Evolutionary conservation across 2,113 vertebrate species (phyloP), one percentile per base, ranked within the genome.

Genomic region (Anguilla rostrata): DNA sequence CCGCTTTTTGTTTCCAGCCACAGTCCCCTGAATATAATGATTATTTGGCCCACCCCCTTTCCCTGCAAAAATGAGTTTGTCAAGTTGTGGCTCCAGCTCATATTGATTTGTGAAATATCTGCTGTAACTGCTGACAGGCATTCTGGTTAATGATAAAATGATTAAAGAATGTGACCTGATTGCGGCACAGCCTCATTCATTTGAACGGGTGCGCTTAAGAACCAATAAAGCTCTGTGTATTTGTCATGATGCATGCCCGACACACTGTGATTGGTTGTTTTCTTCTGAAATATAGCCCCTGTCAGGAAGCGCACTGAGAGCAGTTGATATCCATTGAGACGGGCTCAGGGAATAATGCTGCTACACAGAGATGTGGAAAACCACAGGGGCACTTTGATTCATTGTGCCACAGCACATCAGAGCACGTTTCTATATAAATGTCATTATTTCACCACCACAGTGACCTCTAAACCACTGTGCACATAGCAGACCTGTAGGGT

Each of bases 391-490:
- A 39, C 75, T 53, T 22, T 34, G 43, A 85, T 43, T 80, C 75
- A 78, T 81, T 88, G 85, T 71, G 85, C 84, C 82, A 85, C 85
- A 92, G 81, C 89, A 91, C 91, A 88, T 87, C 83, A 85, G 85
- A 91, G 87, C 87, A 83, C 88, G 40, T 43, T 57, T 57, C 53
- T 86, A 81, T 90, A 84, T 88, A 86, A 91, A 89, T 84, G 81
- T 90, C 89, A 81, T 82, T 89, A 83, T 84, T 88, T 91, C 89
- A 90, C 89, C 85, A 87, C 84, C 63, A 60, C 56, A 81, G 43
- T 88, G 91, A 92, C 92, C 90, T 88, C 84, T 81, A 20, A 26
- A 66, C 87, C 82, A 85, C 56, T 56, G 86, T 92, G 91, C 90
- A 90, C 88, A 89, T 79, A 84, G 84, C 12, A 40, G 40, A 43